These are phyloP conservation scores for Melanotaenia boesemani DNA, from an alignment of 2,797 vertebrate species.

Conservation along the genomic window DNA sequence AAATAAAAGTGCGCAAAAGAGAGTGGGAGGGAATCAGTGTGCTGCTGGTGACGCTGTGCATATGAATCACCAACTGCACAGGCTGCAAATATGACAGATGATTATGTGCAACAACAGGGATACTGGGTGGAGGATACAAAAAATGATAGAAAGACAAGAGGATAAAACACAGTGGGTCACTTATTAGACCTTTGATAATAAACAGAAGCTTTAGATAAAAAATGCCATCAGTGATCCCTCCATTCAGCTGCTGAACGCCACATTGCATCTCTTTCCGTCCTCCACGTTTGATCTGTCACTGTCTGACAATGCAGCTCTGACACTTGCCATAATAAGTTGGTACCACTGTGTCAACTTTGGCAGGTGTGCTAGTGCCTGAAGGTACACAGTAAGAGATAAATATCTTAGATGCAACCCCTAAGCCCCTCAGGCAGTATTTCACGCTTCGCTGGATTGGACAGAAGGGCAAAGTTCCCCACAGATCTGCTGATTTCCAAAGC, in stretches of 20 bases:
- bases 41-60: slow-evolving; percentile 45
- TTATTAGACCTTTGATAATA: slow-evolving; percentile 53
- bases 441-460: slow-evolving; percentile 45
- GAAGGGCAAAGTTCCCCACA: slow-evolving; percentile 26
- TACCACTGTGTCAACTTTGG: slow-evolving; percentile 57
- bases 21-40: slow-evolving; percentile 56
- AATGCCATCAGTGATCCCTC: slow-evolving; percentile 39
- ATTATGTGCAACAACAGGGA: slow-evolving; percentile 51
- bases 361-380: slow-evolving; percentile 56
- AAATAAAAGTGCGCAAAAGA: slow-evolving; percentile 49
- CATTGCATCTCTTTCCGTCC: neutral
- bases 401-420: slow-evolving; percentile 64
- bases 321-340: slow-evolving; percentile 56
- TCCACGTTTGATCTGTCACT: slow-evolving; percentile 36
- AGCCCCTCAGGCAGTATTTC: slow-evolving; percentile 57
- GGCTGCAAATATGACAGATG: slow-evolving; percentile 55
- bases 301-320: slow-evolving; percentile 56
- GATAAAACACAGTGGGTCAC: slow-evolving; percentile 35
- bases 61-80: slow-evolving; percentile 66
- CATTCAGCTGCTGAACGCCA: slow-evolving; percentile 23
- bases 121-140: slow-evolving; percentile 39
- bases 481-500: slow-evolving; percentile 27
- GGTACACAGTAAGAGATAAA: slow-evolving; percentile 58
- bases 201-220: slow-evolving; percentile 46
- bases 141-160: slow-evolving; percentile 13